A percentile compares a stretch with the other conserved stretches of the same genome.
Conservation (phyloP, 1,140 invertebrate species). For the Nephila pilipes region DNA sequence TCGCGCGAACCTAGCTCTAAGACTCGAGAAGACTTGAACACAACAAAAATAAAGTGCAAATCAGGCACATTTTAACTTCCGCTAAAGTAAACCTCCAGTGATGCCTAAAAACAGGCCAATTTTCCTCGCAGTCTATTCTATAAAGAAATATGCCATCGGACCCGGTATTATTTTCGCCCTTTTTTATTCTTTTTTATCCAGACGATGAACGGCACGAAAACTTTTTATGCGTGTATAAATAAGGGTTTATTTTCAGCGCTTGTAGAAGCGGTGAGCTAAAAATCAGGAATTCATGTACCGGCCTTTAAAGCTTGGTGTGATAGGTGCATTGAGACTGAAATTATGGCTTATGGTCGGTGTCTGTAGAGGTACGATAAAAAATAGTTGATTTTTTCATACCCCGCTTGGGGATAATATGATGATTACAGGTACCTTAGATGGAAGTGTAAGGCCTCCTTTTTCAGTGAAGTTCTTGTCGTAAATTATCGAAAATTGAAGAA, state of each 20-base stretch:
- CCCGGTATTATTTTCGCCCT: not conserved
- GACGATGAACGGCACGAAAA: not conserved
- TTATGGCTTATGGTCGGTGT: constrained; percentile 15
- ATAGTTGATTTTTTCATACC: constrained; percentile 27
- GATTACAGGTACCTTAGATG: not conserved
- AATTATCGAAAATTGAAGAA: constrained; percentile 3
- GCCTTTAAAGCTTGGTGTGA: not conserved
- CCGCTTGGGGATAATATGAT: not conserved
- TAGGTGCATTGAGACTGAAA: not conserved
- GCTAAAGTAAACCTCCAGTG: not conserved
- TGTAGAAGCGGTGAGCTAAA: not conserved
- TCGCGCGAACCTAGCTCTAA: not conserved
- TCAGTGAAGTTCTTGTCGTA: not conserved
- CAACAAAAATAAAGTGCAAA: constrained; percentile 11
- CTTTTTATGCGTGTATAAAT: constrained; percentile 54
- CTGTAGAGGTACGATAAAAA: constrained; percentile 53
- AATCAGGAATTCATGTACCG: constrained; percentile 16
- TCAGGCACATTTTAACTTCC: not conserved
- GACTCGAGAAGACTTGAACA: not conserved
- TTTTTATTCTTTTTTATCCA: not conserved
- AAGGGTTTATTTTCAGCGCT: constrained; percentile 41
- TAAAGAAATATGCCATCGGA: not conserved
- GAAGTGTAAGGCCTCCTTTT: too few relatives aligned
- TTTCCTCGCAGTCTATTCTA: not conserved
- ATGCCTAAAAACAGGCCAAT: constrained; percentile 1